phyloP scores from a whole-genome alignment of 1,140 invertebrate genomes.

The Wiebesia pumilae region DNA sequence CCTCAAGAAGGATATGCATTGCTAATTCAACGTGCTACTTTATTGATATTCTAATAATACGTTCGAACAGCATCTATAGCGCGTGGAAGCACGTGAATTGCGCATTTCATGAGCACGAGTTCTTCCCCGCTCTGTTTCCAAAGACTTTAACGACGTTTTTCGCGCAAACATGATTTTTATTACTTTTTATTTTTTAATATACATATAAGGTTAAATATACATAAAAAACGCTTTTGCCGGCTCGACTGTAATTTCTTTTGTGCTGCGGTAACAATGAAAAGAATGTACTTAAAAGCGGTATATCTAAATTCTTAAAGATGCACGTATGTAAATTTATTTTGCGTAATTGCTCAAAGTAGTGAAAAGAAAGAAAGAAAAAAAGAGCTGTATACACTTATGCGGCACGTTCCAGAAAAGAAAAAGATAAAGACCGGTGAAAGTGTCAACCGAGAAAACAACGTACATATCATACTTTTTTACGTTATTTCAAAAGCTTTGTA shows the following conservation, averaged over 20 bases:
- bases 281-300: conserved; percentile 5
- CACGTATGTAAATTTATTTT: background rate
- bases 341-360: background rate
- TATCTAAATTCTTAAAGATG: background rate
- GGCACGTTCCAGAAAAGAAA: background rate
- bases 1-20: conserved; percentile 43
- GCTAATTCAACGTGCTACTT: conserved; percentile 47
- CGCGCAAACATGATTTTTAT: conserved; percentile 38
- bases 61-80: conserved; percentile 21
- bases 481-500: conserved; percentile 47
- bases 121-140: conserved; percentile 42
- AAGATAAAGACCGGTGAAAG: conserved; percentile 44
- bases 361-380: background rate
- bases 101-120: background rate
- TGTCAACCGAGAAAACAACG: conserved; percentile 48
- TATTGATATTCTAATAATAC: conserved; percentile 42
- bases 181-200: conserved; percentile 33
- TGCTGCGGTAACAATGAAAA: conserved; percentile 6
- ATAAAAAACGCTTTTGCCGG: conserved; percentile 39
- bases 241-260: conserved; percentile 7
- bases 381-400: background rate
- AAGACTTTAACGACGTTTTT: conserved; percentile 50
- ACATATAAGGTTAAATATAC: conserved; percentile 10
- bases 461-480: conserved; percentile 50
- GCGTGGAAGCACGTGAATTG: conserved; percentile 17